These are phyloP conservation scores for Aurelia aurita DNA, from an alignment of 30 jellyfish, hydroid and myxozoan genomes.

Conservation along the genomic window DNA sequence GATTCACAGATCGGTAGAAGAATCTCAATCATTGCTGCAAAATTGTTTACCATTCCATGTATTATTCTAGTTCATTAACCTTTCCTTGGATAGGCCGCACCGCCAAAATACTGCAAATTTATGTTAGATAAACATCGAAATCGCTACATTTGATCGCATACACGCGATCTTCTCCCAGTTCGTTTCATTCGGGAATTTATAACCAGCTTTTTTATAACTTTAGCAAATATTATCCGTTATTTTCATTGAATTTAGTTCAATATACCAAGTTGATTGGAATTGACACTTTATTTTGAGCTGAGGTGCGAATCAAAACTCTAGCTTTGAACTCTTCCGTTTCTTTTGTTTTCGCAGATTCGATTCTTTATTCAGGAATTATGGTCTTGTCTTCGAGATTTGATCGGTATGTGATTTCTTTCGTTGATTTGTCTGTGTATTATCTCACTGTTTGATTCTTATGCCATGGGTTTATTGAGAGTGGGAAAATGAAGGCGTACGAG, in stretches of 20 bases:
- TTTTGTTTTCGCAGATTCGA: conserved; percentile 67
- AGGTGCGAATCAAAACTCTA: conserved; percentile 71
- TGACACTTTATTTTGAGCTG: conserved; percentile 74
- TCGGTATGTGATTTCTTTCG: conserved; percentile 57
- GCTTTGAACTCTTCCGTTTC: conserved; percentile 75
- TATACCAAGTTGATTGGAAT: conserved; percentile 48
- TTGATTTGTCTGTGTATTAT: conserved; percentile 12
- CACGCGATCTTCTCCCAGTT: no score
- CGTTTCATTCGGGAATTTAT: no score
- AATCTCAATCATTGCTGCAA: conserved; percentile 24
- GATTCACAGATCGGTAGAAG: no score
- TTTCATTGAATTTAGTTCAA: conserved; percentile 17
- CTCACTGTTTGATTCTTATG: no score
- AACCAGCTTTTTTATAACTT: background rate
- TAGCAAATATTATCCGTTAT: conserved; percentile 17
- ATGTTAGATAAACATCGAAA: conserved; percentile 51
- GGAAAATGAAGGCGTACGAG: no score
- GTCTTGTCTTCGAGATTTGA: conserved; percentile 62
- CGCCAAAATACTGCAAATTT: conserved; percentile 62
- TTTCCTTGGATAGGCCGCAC: conserved; percentile 61
- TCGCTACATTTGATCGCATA: conserved; percentile 36
- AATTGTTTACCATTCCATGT: conserved; percentile 26
- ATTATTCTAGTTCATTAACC: conserved; percentile 47
- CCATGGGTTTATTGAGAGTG: no score
- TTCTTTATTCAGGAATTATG: conserved; percentile 76